These are phyloP conservation scores for Drosophila putrida DNA, from an alignment of 2,888 invertebrate genomes.

Conservation along the genomic window DNA sequence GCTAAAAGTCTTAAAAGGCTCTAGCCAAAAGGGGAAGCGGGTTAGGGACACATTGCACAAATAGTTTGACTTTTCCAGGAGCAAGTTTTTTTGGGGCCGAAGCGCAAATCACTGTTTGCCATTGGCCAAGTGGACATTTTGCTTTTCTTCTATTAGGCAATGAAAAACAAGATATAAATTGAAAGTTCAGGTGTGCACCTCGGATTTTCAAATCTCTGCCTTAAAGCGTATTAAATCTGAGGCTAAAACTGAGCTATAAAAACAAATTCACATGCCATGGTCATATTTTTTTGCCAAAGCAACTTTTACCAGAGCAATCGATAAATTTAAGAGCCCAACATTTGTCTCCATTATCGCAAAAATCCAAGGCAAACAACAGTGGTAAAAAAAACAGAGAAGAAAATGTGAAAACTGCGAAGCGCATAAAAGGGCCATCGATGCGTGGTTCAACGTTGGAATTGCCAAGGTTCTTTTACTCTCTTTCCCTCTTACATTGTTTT, in stretches of 20 bases:
- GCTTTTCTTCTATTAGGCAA: slow-evolving; percentile 67
- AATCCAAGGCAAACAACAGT: slow-evolving; percentile 67
- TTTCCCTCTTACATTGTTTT: not conserved
- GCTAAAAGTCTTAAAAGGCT: not conserved
- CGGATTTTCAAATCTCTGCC: slow-evolving; percentile 16
- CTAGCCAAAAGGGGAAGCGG: not conserved
- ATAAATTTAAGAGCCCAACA: slow-evolving; percentile 79
- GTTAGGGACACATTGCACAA: slow-evolving; percentile 37
- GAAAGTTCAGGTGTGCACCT: slow-evolving; percentile 66
- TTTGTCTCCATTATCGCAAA: slow-evolving; percentile 81
- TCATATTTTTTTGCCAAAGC: slow-evolving; percentile 59
- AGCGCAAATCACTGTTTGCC: slow-evolving; percentile 55
- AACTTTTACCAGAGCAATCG: slow-evolving; percentile 69
- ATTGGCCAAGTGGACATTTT: slow-evolving; percentile 30
- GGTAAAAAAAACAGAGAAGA: slow-evolving; percentile 24
- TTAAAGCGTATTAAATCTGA: slow-evolving; percentile 56
- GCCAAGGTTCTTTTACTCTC: slow-evolving; percentile 36
- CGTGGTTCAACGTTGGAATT: slow-evolving; percentile 64
- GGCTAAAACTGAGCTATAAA: slow-evolving; percentile 46
- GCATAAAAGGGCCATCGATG: slow-evolving; percentile 77
- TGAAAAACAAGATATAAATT: slow-evolving; percentile 72
- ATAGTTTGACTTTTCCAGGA: slow-evolving; percentile 64
- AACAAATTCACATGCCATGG: slow-evolving; percentile 64
- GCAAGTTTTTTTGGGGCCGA: slow-evolving; percentile 58
- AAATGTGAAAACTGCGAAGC: slow-evolving; percentile 67